A percentile compares a stretch with the other conserved stretches of the same genome.
phyloP scores from a whole-genome alignment of 2,797 vertebrate genomes.

The Simalia tracyae region DNA sequence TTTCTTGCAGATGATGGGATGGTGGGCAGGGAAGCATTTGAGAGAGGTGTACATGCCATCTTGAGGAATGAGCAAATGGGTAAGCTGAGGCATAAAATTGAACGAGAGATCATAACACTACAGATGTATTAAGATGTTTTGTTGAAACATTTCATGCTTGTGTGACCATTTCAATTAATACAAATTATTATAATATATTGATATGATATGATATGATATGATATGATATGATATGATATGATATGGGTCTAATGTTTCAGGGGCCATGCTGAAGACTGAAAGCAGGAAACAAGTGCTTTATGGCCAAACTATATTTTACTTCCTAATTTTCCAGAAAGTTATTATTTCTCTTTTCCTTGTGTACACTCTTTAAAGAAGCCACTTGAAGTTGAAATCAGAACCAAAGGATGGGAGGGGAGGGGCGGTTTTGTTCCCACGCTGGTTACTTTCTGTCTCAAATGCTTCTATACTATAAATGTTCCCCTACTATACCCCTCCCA shows the following conservation, averaged over 20 bases:
- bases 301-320: not conserved
- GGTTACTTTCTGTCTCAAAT: not conserved
- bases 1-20: slow-evolving; percentile 48
- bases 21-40: slow-evolving; percentile 36
- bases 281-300: not conserved
- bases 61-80: slow-evolving; percentile 2
- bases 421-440: too few species aligned
- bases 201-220: not conserved
- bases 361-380: not conserved
- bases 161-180: not conserved
- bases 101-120: not conserved
- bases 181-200: not conserved
- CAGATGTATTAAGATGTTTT: not conserved
- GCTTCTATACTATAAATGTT: not conserved
- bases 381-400: not conserved
- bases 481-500: not conserved
- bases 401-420: not conserved
- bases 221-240: not conserved
- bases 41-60: slow-evolving; percentile 26
- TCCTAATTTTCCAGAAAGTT: not conserved
- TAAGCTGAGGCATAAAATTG: slow-evolving; percentile 29
- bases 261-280: not conserved
- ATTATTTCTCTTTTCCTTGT: not conserved
- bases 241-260: not conserved
- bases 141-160: not conserved